These are phyloP conservation scores for Acropora tenuis DNA, from an alignment of 64 coral and sea anemone species.

Conservation along the genomic window DNA sequence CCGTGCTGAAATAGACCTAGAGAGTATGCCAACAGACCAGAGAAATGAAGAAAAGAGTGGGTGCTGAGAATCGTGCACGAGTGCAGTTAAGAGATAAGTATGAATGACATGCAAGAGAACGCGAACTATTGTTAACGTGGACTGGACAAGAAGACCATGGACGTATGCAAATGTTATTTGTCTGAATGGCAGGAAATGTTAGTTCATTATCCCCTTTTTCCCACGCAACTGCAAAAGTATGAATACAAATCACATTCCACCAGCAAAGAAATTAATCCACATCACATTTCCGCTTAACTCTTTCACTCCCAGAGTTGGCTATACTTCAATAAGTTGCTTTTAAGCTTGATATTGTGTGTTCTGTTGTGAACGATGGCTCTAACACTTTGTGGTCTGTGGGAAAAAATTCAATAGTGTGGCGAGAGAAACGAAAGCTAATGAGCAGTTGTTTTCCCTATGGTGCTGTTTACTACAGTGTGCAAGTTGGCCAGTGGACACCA, in stretches of 20 bases:
- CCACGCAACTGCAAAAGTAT: not conserved
- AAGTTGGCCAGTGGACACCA: too few relatives aligned
- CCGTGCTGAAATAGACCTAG: not conserved
- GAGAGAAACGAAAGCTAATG: not conserved
- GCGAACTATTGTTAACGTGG: not conserved
- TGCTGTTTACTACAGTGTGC: not conserved
- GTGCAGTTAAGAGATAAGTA: not conserved
- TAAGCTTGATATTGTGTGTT: too few relatives aligned
- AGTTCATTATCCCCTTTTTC: not conserved
- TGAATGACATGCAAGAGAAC: not conserved
- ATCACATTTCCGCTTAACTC: constrained; percentile 7
- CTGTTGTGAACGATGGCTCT: too few relatives aligned
- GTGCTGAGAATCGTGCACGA: not conserved
- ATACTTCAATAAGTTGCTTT: not conserved
- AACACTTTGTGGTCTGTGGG: too few relatives aligned
- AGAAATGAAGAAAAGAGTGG: not conserved
- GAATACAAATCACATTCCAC: not conserved
- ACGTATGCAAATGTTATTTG: not conserved
- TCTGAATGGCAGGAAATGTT: not conserved
- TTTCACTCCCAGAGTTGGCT: not conserved
- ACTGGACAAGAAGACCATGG: not conserved
- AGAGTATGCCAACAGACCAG: not conserved
- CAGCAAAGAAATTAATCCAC: constrained; percentile 12
- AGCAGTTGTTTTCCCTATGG: not conserved
- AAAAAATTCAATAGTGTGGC: not conserved